Conservation (phyloP, 2,113 vertebrate genomes). For the Pavo muticus region DNA sequence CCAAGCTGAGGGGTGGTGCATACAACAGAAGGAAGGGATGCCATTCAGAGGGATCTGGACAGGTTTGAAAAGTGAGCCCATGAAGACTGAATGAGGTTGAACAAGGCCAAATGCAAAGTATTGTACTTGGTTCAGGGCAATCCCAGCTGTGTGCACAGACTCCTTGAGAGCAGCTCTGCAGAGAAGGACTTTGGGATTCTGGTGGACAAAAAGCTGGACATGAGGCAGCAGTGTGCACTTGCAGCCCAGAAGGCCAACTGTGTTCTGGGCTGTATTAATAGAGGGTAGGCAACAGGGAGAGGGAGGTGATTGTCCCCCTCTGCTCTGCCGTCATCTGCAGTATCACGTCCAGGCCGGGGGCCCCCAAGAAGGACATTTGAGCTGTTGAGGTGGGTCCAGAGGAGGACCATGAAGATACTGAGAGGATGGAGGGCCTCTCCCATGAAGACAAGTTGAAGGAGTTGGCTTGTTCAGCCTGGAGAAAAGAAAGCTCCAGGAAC, state of each 20-base stretch:
- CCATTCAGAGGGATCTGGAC: background rate
- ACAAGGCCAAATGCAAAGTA: background rate
- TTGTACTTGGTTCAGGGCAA: background rate
- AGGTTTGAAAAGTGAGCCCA: background rate
- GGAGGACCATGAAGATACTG: background rate
- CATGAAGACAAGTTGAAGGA: background rate
- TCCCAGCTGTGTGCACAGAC: no score
- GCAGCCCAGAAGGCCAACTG: background rate
- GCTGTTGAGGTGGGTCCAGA: background rate
- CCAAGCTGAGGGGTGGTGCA: background rate
- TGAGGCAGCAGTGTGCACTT: no score
- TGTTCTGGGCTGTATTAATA: background rate
- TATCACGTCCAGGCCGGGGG: no score
- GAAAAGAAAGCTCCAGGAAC: background rate
- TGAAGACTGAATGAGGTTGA: background rate
- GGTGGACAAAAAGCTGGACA: no score
- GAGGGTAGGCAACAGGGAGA: background rate
- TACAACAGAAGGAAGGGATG: background rate
- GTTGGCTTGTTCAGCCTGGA: background rate
- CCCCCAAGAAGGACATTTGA: no score
- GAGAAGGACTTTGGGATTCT: no score
- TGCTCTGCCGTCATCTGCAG: no score
- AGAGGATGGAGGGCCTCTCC: background rate
- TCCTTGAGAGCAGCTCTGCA: no score
- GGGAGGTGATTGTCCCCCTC: no score